Conservation (phyloP, 2,888 invertebrate species). For the Oxyteleia sp. region DNA sequence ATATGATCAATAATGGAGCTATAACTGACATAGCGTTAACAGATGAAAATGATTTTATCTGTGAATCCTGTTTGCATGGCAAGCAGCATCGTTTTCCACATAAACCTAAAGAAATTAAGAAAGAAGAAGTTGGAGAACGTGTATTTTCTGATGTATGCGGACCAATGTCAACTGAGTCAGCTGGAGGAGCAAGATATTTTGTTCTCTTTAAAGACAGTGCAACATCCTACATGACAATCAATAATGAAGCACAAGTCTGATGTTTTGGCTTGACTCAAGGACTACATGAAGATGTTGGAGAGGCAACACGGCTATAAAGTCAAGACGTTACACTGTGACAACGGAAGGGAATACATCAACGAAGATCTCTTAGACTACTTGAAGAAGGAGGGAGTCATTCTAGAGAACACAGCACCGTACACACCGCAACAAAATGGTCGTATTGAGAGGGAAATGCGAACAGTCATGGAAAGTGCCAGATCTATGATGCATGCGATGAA, state of each 20-base stretch:
- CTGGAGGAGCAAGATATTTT: conserved; percentile 11
- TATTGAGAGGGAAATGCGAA: conserved; percentile 17
- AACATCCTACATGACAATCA: background rate
- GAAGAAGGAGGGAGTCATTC: conserved; percentile 5
- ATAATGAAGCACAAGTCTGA: conserved; percentile 23
- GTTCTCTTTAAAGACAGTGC: conserved; percentile 9
- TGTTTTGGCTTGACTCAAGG: conserved; percentile 6
- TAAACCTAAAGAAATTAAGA: background rate
- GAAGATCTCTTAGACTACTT: background rate
- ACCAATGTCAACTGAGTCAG: conserved; percentile 36
- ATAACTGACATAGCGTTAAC: background rate
- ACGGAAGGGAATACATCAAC: conserved; percentile 31
- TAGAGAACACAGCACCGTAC: conserved; percentile 23
- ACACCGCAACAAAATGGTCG: conserved; percentile 37
- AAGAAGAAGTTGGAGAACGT: conserved; percentile 29
- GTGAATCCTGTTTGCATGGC: conserved; percentile 33
- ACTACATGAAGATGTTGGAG: conserved; percentile 19
- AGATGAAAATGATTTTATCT: conserved; percentile 8
- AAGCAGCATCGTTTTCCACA: conserved; percentile 42
- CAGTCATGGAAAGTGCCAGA: conserved; percentile 18
- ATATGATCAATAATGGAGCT: conserved; percentile 7
- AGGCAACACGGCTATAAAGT: background rate
- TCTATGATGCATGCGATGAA: conserved; percentile 9
- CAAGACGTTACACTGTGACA: conserved; percentile 18
- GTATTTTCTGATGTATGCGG: conserved; percentile 51